phyloP scores from a whole-genome alignment of 2,888 invertebrate genomes.

The Lycophotia porphyrea region DNA sequence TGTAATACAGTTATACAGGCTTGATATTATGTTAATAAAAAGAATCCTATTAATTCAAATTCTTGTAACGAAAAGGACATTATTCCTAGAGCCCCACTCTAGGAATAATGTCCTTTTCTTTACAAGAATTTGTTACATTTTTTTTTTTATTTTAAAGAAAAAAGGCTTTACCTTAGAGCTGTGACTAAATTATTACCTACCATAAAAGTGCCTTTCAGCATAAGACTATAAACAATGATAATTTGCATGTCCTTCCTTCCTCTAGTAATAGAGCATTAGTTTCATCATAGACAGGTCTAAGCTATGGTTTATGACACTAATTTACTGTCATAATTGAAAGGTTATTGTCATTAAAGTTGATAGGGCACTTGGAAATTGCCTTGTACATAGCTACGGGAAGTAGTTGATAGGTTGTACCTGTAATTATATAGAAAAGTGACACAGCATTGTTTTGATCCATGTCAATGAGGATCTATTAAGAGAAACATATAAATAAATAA shows the following conservation, averaged over 20 bases:
- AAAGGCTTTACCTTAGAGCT: not conserved
- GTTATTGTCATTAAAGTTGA: constrained; percentile 75
- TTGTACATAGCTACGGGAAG: constrained; percentile 56
- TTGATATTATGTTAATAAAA: not conserved
- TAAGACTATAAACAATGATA: constrained; percentile 48
- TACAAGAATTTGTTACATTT: too few species aligned
- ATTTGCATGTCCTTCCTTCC: constrained; percentile 53
- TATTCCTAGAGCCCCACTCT: not conserved
- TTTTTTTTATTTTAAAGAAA: too few species aligned
- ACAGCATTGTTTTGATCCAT: constrained; percentile 25
- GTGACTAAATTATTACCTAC: constrained; percentile 16
- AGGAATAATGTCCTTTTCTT: too few species aligned
- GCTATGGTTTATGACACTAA: constrained; percentile 73
- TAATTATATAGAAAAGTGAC: constrained; percentile 22
- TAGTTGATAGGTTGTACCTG: constrained; percentile 28
- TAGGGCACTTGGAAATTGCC: constrained; percentile 62
- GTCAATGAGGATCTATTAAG: not conserved
- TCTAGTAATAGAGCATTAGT: constrained; percentile 34
- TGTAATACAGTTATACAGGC: not conserved
- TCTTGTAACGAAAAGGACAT: not conserved
- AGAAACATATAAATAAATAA: not conserved
- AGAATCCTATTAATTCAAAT: not conserved
- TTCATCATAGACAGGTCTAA: constrained; percentile 58
- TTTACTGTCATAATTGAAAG: constrained; percentile 75
- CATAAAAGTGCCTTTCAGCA: constrained; percentile 29